A percentile compares a stretch with the other conserved stretches of the same genome.
Conservation (phyloP, 2,797 vertebrate species). For the Knipowitschia caucasica region DNA sequence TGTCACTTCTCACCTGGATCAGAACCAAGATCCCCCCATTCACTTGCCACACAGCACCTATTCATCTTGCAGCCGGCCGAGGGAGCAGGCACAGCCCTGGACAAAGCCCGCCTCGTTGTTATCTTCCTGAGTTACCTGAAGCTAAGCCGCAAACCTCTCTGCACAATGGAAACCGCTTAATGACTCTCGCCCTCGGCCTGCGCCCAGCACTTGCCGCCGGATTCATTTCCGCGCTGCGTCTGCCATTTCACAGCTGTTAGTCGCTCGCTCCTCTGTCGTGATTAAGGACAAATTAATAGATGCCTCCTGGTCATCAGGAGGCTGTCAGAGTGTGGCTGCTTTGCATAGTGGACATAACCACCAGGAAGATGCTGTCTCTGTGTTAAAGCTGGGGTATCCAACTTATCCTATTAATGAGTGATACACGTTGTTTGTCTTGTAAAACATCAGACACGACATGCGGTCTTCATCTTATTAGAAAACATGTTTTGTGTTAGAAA, state of each 20-base stretch:
- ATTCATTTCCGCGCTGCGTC: slow-evolving; percentile 80
- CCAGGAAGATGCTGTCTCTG: no score
- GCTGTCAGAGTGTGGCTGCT: slow-evolving; percentile 63
- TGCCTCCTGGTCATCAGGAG: slow-evolving; percentile 80
- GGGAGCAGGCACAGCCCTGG: slow-evolving; percentile 57
- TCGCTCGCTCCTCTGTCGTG: slow-evolving; percentile 78
- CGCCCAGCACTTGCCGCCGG: slow-evolving; percentile 65
- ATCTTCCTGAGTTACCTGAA: slow-evolving; percentile 78
- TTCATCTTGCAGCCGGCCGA: slow-evolving; percentile 43
- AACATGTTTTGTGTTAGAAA: no score
- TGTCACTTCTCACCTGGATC: slow-evolving; percentile 82
- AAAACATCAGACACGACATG: no score
- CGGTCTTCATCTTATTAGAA: no score
- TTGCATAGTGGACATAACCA: slow-evolving; percentile 60
- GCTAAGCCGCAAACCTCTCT: slow-evolving; percentile 72
- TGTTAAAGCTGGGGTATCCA: no score
- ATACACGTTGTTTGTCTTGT: no score
- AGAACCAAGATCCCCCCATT: slow-evolving; percentile 73
- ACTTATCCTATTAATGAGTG: no score
- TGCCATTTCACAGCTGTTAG: slow-evolving; percentile 83
- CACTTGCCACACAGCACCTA: slow-evolving; percentile 20
- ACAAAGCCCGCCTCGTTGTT: slow-evolving; percentile 67
- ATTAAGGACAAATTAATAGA: slow-evolving; percentile 80
- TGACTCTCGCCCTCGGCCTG: slow-evolving; percentile 72
- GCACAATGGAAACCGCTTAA: slow-evolving; percentile 76